Conservation (phyloP, 2,113 vertebrate genomes). For the Cyanistes caeruleus region DNA sequence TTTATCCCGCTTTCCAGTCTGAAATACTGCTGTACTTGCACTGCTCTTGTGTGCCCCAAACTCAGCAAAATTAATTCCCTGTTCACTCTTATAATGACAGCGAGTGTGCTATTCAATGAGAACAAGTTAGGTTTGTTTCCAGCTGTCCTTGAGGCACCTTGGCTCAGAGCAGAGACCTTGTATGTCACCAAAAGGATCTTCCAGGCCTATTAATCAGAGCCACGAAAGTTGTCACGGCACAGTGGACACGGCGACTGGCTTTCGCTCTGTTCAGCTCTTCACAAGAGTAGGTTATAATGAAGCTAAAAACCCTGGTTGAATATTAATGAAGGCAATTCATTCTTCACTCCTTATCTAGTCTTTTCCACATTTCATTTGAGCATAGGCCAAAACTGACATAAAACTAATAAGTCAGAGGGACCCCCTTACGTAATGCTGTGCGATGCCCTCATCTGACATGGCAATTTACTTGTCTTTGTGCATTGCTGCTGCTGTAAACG, state of each 20-base stretch:
- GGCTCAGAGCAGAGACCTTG: neutral
- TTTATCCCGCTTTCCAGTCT: neutral
- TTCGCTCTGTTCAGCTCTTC: neutral
- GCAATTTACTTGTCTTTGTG: neutral
- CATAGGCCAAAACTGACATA: neutral
- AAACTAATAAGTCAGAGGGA: neutral
- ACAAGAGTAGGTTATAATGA: neutral
- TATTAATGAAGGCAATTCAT: neutral
- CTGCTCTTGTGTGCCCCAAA: neutral
- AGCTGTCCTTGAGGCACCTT: neutral
- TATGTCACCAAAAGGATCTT: neutral
- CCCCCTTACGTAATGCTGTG: neutral
- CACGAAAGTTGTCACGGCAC: neutral
- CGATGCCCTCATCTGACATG: neutral
- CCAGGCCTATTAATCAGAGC: neutral
- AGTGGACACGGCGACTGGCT: neutral
- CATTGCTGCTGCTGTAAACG: slow-evolving; percentile 33
- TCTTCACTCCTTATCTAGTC: neutral
- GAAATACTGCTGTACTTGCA: neutral
- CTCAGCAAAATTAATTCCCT: neutral
- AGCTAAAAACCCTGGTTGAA: neutral
- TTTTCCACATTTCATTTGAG: neutral
- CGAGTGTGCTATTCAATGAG: neutral
- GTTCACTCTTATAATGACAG: neutral
- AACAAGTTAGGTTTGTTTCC: neutral